These are phyloP conservation scores for Cryptotermes secundus DNA, from an alignment of 1,140 invertebrate species.

Conservation along the genomic window DNA sequence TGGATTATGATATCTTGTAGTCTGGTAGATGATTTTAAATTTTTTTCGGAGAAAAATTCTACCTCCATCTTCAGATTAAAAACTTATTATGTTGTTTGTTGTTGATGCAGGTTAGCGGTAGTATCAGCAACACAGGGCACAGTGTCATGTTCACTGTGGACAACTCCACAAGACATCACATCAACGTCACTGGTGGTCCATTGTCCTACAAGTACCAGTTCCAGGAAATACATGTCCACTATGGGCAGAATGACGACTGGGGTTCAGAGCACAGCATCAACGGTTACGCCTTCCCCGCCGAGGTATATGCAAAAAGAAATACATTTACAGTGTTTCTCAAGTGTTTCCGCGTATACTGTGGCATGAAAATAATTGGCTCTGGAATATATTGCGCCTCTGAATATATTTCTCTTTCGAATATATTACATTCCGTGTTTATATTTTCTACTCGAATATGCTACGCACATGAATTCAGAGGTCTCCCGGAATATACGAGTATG, in stretches of 20 bases:
- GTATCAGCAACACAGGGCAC: conserved; percentile 89
- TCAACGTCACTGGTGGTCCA: conserved; percentile 91
- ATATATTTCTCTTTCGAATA: too few species aligned
- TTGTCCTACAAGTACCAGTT: conserved; percentile 94
- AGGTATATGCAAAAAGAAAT: conserved; percentile 63
- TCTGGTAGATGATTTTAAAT: too few species aligned
- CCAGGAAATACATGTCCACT: conserved; percentile 87
- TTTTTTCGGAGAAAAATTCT: too few species aligned
- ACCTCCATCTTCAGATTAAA: not conserved
- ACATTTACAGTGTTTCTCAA: too few species aligned
- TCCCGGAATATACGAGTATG: too few species aligned
- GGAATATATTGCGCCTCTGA: too few species aligned
- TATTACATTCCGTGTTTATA: too few species aligned
- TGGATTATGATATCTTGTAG: too few species aligned
- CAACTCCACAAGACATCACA: conserved; percentile 71
- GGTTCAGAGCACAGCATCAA: conserved; percentile 92
- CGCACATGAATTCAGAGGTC: too few species aligned
- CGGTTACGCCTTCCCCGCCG: conserved; percentile 87
- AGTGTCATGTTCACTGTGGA: conserved; percentile 90
- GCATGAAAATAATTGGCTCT: too few species aligned
- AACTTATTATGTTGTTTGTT: not conserved
- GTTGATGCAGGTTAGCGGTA: conserved; percentile 74
- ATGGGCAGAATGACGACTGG: conserved; percentile 78
- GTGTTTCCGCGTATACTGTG: too few species aligned
- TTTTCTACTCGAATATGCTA: too few species aligned